Conservation (phyloP, 2,797 vertebrate species). For the Trichosurus vulpecula region DNA sequence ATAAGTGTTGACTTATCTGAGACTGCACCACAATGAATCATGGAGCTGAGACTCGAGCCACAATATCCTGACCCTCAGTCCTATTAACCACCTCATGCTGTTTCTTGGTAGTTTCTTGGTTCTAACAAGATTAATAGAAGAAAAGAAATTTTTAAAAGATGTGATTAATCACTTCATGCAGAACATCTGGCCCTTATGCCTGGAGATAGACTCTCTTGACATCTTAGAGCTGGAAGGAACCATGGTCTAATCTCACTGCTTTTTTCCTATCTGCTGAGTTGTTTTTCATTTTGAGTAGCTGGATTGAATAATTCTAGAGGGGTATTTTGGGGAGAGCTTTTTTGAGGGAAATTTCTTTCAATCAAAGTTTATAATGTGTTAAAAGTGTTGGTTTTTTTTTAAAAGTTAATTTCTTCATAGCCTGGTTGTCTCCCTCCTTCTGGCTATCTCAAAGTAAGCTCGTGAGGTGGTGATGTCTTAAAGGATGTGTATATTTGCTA, state of each 20-base stretch:
- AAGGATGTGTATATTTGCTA: background rate
- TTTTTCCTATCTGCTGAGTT: slow-evolving; percentile 47
- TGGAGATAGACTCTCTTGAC: background rate
- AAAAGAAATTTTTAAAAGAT: slow-evolving; percentile 47
- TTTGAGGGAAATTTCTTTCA: slow-evolving; percentile 29
- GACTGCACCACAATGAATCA: too few relatives aligned
- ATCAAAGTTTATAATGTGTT: slow-evolving; percentile 3
- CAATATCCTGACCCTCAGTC: background rate
- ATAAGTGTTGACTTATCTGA: background rate
- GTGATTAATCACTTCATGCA: background rate
- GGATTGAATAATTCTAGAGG: slow-evolving; percentile 8
- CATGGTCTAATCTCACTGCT: slow-evolving; percentile 15
- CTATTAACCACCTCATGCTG: background rate
- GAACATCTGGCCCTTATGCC: slow-evolving; percentile 42
- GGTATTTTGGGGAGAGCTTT: slow-evolving; percentile 21
- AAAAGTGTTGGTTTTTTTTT: slow-evolving; percentile 13
- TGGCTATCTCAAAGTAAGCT: background rate
- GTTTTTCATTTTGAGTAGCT: slow-evolving; percentile 59
- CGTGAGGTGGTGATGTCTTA: background rate
- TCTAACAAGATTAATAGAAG: background rate
- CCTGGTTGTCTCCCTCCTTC: background rate
- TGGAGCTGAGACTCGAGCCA: background rate
- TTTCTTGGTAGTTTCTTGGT: background rate
- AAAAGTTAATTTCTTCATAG: rapidly evolving
- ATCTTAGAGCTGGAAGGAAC: slow-evolving; percentile 3